Percentiles rank a stretch among this genome's conserved stretches.
phyloP scores from a whole-genome alignment of 2,797 vertebrate genomes.

The Poeciliopsis presidionis region DNA sequence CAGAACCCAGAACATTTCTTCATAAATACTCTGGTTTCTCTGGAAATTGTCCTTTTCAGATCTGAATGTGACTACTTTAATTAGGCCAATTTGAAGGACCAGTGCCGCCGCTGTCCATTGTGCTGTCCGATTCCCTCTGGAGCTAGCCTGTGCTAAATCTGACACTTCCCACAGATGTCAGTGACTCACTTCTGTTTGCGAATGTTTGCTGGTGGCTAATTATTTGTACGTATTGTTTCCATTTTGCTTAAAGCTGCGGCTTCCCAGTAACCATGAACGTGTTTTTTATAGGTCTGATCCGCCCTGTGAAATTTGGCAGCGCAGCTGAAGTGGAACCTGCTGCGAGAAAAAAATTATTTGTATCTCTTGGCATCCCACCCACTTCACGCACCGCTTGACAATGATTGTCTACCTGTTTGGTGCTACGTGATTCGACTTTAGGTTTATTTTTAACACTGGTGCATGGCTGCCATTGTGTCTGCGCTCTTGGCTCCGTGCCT shows the following conservation, averaged over 20 bases:
- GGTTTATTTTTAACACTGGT: conserved; percentile 56
- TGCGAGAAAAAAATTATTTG: conserved; percentile 29
- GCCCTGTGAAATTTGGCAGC: conserved; percentile 39
- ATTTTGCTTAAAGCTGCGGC: background rate
- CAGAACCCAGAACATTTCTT: background rate
- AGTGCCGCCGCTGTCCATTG: conserved; percentile 60
- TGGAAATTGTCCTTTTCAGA: background rate
- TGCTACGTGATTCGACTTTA: conserved; percentile 45
- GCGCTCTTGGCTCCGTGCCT: conserved; percentile 54
- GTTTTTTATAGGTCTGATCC: conserved; percentile 44
- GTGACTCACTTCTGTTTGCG: conserved; percentile 72
- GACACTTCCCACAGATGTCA: conserved; percentile 61
- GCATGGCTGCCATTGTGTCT: conserved; percentile 61
- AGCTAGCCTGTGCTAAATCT: conserved; percentile 59
- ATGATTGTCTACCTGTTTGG: conserved; percentile 40
- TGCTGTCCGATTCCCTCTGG: conserved; percentile 50
- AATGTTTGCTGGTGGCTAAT: conserved; percentile 75
- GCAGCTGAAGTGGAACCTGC: conserved; percentile 39
- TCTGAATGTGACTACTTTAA: background rate
- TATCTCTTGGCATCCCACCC: conserved; percentile 4
- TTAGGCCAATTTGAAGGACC: background rate
- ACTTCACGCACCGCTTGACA: conserved; percentile 20
- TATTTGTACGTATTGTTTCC: background rate
- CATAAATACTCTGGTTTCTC: background rate
- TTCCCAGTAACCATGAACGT: conserved; percentile 18